A percentile compares a stretch with the other conserved stretches of the same genome.
Conservation (phyloP, 2,113 vertebrate species). For the Microtus montanus region DNA sequence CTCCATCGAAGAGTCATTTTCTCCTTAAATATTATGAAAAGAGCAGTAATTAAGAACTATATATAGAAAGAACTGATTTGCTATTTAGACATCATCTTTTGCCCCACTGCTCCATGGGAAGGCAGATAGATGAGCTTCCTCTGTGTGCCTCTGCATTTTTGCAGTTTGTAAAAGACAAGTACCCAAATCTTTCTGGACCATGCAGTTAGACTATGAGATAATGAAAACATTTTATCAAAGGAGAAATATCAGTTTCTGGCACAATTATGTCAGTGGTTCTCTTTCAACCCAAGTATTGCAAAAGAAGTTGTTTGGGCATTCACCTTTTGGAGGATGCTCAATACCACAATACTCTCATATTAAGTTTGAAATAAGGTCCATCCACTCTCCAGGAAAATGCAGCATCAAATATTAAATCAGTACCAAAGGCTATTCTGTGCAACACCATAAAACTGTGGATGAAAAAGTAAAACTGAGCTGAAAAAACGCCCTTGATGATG, state of each 20-base stretch:
- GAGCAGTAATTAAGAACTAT: constrained; percentile 58
- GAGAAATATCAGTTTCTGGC: constrained; percentile 59
- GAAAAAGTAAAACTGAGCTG: constrained; percentile 1
- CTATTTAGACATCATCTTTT: constrained; percentile 63
- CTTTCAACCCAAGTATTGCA: constrained; percentile 2
- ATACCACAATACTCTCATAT: not conserved
- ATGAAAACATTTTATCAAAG: constrained; percentile 75
- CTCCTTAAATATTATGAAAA: constrained; percentile 45
- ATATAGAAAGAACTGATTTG: constrained; percentile 60
- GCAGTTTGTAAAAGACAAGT: constrained; percentile 42
- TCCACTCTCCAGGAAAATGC: not conserved
- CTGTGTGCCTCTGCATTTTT: constrained; percentile 34
- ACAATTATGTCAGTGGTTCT: constrained; percentile 37
- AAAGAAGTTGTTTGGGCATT: constrained; percentile 38
- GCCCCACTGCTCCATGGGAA: constrained; percentile 40
- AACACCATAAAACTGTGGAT: not conserved
- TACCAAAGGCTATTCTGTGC: not conserved
- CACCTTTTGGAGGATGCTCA: not conserved
- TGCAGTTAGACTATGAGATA: constrained; percentile 47
- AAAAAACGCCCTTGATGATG: not conserved
- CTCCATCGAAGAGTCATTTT: constrained; percentile 35
- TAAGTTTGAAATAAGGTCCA: not conserved
- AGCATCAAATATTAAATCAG: not conserved
- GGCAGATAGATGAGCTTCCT: constrained; percentile 40
- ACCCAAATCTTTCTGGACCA: constrained; percentile 25